A percentile compares a stretch with the other conserved stretches of the same genome.
phyloP scores from a whole-genome alignment of 2,113 vertebrate species.

The Plecturocebus donacophilus region DNA sequence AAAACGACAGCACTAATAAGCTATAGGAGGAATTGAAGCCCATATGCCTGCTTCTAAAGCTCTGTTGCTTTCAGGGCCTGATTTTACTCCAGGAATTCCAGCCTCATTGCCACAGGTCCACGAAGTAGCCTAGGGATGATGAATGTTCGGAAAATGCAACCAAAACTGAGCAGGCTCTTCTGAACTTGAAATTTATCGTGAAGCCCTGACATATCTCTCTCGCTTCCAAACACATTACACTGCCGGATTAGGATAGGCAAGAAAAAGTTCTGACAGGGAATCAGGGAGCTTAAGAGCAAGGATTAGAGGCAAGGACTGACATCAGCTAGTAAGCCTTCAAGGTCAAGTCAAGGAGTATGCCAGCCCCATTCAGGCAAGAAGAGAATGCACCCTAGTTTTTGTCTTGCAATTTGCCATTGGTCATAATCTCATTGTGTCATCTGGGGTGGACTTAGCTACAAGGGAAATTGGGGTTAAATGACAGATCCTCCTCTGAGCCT shows the following conservation, averaged over 20 bases:
- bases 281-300: conserved; percentile 54
- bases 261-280: conserved; percentile 61
- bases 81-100: not conserved
- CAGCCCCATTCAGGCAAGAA: not conserved
- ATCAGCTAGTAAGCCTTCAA: conserved; percentile 23
- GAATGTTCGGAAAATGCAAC: not conserved
- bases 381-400: not conserved
- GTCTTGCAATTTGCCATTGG: not conserved
- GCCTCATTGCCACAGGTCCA: conserved; percentile 6
- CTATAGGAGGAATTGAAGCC: not conserved
- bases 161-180: conserved; percentile 9
- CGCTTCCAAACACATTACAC: conserved; percentile 24
- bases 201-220: not conserved
- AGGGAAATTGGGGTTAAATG: not conserved
- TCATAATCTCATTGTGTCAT: not conserved
- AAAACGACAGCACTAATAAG: not conserved
- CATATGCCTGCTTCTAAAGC: not conserved
- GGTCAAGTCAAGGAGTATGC: conserved; percentile 44
- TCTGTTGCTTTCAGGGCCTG: not conserved
- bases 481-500: not conserved
- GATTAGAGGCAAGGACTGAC: not conserved
- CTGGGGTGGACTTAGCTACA: not conserved
- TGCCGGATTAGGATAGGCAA: not conserved
- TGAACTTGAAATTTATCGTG: not conserved
- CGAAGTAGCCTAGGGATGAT: not conserved